Conservation (phyloP, 2,888 invertebrate genomes). For the Scaptomyza cyrtandrae region DNA sequence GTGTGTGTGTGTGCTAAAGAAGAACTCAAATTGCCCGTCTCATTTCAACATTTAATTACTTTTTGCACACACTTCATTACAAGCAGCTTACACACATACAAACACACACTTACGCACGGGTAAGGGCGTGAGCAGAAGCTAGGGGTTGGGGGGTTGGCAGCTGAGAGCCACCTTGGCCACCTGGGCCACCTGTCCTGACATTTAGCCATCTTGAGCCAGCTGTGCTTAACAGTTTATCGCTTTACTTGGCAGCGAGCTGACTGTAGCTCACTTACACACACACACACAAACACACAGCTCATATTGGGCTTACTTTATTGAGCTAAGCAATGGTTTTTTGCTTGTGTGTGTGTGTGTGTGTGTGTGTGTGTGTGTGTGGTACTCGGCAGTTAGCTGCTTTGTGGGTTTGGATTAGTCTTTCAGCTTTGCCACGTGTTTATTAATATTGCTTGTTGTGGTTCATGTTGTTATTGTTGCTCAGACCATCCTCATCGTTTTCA, state of each 20-base stretch:
- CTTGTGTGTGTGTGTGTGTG: not conserved
- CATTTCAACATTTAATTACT: constrained; percentile 79
- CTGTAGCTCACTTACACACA: constrained; percentile 22
- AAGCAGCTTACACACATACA: constrained; percentile 54
- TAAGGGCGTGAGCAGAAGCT: not conserved
- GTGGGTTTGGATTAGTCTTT: constrained; percentile 31
- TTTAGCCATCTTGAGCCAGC: constrained; percentile 31
- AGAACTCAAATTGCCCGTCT: constrained; percentile 66
- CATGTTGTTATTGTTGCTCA: not conserved
- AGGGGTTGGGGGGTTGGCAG: not conserved
- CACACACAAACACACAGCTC: constrained; percentile 49
- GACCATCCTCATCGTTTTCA: not conserved
- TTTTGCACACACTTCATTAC: constrained; percentile 73
- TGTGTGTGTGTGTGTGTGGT: constrained; percentile 13
- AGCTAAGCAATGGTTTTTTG: constrained; percentile 46
- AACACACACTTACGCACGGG: constrained; percentile 6
- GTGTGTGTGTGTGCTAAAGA: constrained; percentile 11
- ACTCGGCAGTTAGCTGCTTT: constrained; percentile 9
- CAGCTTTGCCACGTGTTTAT: constrained; percentile 35
- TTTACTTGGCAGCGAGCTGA: constrained; percentile 45
- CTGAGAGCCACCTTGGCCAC: constrained; percentile 37
- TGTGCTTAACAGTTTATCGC: constrained; percentile 62
- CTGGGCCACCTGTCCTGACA: constrained; percentile 48
- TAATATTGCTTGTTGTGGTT: constrained; percentile 27
- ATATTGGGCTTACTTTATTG: constrained; percentile 67